Base-by-base conservation (phyloP, 2,888 invertebrate genomes). In the Eutolmus rufibarbis region DNA sequence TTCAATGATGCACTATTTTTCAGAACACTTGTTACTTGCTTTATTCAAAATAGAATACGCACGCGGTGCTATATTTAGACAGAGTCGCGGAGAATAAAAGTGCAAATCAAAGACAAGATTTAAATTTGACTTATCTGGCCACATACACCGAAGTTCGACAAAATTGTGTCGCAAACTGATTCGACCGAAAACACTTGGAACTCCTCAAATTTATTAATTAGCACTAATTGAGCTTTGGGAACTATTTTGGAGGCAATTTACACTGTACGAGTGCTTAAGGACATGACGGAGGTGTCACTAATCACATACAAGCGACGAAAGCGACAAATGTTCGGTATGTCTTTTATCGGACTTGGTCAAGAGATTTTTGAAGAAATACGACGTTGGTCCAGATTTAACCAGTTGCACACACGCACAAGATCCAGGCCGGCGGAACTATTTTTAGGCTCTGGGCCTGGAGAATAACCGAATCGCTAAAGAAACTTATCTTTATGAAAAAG, bases 381-480 rank as follows among this genome's bases (percentile, higher is more conserved):
- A 77, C 81, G 57, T 86, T 81, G 76, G 82, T 86, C 77, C 74
- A 88, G 74, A 87, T 82, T 57, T 81, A 87, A 79, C 51, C 74
- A 87, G 78, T 82, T 84, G 78, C 86, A 66, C 86, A 87, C 78
- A 86, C 43, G 76, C 76, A 84, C 56, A 57, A 85, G 66, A 89
- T 88, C 89, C 89, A 88, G 89, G 88, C 89, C 88, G 88, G 87
- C 86, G 79, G 84, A 88, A 88, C 89, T 89, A 89, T 89, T 89
- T 89, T 87, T 89, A 89, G 88, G 81, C 88, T 16, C 56, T 43
- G 66, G 86, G 89, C 88, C 88, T 89, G 89, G 89, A 89, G 89
- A 89, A 89, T 56, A 66, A 66, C 66, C 28, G 56, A 46, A 56
- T 56, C 12, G 16, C 28, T 12, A 74, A 56, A 77, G 28, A 57